These are phyloP conservation scores for Oreonectes daqikongensis DNA, from an alignment of 2,797 vertebrate genomes.

Conservation along the genomic window DNA sequence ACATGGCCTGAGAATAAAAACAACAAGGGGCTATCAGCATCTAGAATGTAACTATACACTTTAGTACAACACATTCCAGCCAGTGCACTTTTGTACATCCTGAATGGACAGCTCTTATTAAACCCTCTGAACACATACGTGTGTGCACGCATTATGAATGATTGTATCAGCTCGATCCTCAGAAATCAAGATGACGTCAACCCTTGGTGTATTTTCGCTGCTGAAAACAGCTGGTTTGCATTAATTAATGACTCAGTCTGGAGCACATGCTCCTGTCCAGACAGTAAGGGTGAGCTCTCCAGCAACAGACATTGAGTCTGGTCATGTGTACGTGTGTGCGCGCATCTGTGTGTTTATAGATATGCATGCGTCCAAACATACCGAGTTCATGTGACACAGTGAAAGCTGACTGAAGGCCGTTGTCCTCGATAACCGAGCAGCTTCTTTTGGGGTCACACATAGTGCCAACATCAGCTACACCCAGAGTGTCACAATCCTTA, in stretches of 20 bases:
- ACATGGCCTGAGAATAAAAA: constrained; percentile 84
- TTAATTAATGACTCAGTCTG: constrained; percentile 56
- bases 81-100: neutral
- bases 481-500: constrained; percentile 89
- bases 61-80: neutral
- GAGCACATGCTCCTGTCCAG: constrained; percentile 48
- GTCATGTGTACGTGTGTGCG: constrained; percentile 17
- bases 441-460: constrained; percentile 95
- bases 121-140: neutral
- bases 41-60: neutral
- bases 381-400: constrained; percentile 94
- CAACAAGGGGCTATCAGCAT: neutral
- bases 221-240: constrained; percentile 45
- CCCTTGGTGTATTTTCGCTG: constrained; percentile 7
- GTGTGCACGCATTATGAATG: neutral
- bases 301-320: constrained; percentile 42
- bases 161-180: neutral
- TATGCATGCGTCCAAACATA: constrained; percentile 58
- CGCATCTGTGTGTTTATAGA: constrained; percentile 1
- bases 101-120: neutral
- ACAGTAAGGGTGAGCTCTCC: constrained; percentile 43
- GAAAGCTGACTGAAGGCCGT: constrained; percentile 92
- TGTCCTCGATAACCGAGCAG: constrained; percentile 94
- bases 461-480: constrained; percentile 91
- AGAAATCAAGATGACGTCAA: constrained; percentile 2